Percentiles rank a stretch among this genome's conserved stretches.
These are phyloP conservation scores for Thereva nobilitata DNA, from an alignment of 2,888 invertebrate genomes.

Conservation along the genomic window DNA sequence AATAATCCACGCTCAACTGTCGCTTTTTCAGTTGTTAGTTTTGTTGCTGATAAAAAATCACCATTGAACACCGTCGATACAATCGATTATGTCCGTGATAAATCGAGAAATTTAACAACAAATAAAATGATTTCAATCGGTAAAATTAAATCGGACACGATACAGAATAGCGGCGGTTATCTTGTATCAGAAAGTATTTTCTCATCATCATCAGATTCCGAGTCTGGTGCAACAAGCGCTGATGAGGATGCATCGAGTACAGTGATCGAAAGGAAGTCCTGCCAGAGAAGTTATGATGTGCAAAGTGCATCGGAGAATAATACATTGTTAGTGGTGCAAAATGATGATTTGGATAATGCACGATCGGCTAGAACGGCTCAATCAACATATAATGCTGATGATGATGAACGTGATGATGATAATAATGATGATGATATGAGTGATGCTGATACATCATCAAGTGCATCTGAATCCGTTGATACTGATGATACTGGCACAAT, in stretches of 20 bases:
- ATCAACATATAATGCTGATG: neutral
- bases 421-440: conserved; percentile 48
- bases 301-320: conserved; percentile 45
- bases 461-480: conserved; percentile 58
- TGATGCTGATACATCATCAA: conserved; percentile 45
- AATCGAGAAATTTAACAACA: conserved; percentile 18
- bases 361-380: neutral
- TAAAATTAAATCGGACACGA: conserved; percentile 40
- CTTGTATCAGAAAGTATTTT: conserved; percentile 63
- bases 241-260: conserved; percentile 48
- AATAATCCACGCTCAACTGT: neutral
- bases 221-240: conserved; percentile 31
- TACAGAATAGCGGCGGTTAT: conserved; percentile 51
- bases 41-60: neutral
- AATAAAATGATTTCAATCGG: conserved; percentile 47
- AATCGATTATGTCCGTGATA: conserved; percentile 26
- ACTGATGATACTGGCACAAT: conserved; percentile 63
- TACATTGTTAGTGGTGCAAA: conserved; percentile 42
- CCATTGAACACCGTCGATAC: conserved; percentile 4
- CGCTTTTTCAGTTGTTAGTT: neutral
- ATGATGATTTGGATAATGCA: conserved; percentile 8
- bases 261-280: conserved; percentile 42
- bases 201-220: conserved; percentile 59
- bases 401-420: conserved; percentile 45
- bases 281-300: conserved; percentile 54